Evolutionary conservation across 2,797 vertebrate species (phyloP), one percentile per base, ranked within the genome.

Genomic region (Bovichtus variegatus): DNA sequence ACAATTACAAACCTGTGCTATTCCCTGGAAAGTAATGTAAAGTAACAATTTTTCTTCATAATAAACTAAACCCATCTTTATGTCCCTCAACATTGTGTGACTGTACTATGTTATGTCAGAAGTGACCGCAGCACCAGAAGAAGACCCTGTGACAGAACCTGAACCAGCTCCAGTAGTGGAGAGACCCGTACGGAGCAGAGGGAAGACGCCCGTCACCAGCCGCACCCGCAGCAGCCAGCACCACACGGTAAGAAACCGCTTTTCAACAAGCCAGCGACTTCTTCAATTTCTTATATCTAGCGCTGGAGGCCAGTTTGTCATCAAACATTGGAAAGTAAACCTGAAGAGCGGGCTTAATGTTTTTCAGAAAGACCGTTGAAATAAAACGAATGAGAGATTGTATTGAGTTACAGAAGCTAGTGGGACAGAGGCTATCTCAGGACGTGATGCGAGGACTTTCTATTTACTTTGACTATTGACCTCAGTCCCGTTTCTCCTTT

Each of bases 191-290:
- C 96, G 97, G 89, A 94, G 96, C 92, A 94, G 94, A 93, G 94
- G 90, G 41, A 99, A 97, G 93, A 91, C 89, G 0, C 91, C 96
- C 6, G 82, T 96, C 80, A 90, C 93, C 25, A 85, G 93, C 74
- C 96, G 96, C 73, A 96, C 95, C 83, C 95, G 93, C 86, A 96
- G 93, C 95, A 83, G 84, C 75, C 96, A 97, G 76, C 95, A 96
- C 80, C 96, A 94, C 77, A 94, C 85, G 93, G 97, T 98, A 93
- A 88, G 91, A 86, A 71, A 19, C 31, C 0, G 3, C 6, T 13
- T n/a, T 18, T 9, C 11, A 63, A 21, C 3, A 6, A 27, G 16
- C 10, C n/a, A n/a, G 25, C 13, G 15, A 15, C 13, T 6, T 15
- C 40, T 43, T 43, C 15, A 43, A 15, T 13, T 5, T 43, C 40